A percentile compares a stretch with the other conserved stretches of the same genome.
These are phyloP conservation scores for Parambassis ranga DNA, from an alignment of 2,797 vertebrate genomes.

Conservation along the genomic window DNA sequence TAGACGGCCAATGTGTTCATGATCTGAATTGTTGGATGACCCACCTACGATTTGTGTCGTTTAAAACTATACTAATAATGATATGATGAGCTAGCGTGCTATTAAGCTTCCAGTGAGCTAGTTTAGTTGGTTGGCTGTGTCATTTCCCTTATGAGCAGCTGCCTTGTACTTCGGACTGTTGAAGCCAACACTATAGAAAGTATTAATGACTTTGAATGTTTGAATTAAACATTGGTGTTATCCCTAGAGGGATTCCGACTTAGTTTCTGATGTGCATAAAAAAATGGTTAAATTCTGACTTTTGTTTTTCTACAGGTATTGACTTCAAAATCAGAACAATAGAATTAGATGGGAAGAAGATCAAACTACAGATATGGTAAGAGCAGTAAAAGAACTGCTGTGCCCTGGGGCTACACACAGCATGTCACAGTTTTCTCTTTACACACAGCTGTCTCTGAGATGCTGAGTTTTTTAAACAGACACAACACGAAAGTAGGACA, in stretches of 20 bases:
- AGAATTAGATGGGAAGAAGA: slow-evolving; percentile 97
- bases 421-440: too few species aligned
- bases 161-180: slow-evolving; percentile 30
- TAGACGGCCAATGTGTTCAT: neutral
- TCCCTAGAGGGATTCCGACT: neutral
- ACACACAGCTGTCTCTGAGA: too few species aligned
- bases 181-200: neutral
- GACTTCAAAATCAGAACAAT: slow-evolving; percentile 99
- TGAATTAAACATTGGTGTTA: neutral
- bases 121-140: slow-evolving; percentile 10
- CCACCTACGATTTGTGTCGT: neutral
- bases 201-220: neutral
- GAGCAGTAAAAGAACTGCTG: too few species aligned
- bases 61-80: neutral
- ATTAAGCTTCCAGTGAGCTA: slow-evolving; percentile 36
- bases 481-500: too few species aligned
- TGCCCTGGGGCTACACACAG: too few species aligned
- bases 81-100: slow-evolving; percentile 19
- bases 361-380: slow-evolving; percentile 98
- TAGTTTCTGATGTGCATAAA: neutral
- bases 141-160: slow-evolving; percentile 25
- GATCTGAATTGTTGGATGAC: rapidly evolving
- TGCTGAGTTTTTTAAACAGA: too few species aligned
- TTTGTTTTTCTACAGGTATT: slow-evolving; percentile 82
- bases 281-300: neutral